phyloP scores from a whole-genome alignment of 2,797 vertebrate species.

The Melanotaenia trifasciata region DNA sequence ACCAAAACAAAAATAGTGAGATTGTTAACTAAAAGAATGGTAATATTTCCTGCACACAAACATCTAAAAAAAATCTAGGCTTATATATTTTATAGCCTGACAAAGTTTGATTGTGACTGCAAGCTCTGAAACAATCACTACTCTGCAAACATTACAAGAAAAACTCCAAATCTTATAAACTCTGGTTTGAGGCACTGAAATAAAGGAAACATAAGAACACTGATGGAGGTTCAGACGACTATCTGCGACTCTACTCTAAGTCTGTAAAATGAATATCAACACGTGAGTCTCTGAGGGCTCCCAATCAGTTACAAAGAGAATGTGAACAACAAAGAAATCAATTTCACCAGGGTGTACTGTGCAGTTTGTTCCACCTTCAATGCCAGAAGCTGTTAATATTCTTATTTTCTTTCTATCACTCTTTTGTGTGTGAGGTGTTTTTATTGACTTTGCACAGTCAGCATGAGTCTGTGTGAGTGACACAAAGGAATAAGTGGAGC shows the following conservation, averaged over 20 bases:
- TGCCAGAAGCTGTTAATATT: conserved; percentile 21
- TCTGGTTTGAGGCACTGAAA: neutral
- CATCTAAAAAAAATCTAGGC: no score
- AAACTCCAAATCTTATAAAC: no score
- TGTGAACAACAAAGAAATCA: conserved; percentile 1
- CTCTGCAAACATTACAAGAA: no score
- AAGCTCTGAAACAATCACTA: no score
- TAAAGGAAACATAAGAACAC: neutral
- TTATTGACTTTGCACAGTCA: conserved; percentile 51
- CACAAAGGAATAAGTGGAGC: conserved; percentile 35
- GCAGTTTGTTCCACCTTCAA: neutral
- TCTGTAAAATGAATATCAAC: conserved; percentile 39
- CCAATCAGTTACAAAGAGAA: conserved; percentile 22
- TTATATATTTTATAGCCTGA: no score
- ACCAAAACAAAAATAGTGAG: no score
- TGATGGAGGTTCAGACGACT: conserved; percentile 19
- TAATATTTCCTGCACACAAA: no score
- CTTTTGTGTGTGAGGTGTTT: conserved; percentile 13
- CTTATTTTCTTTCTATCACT: conserved; percentile 32
- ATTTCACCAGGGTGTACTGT: conserved; percentile 9
- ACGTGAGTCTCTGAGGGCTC: conserved; percentile 22
- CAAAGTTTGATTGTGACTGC: no score
- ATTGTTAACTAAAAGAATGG: no score
- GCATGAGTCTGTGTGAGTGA: conserved; percentile 50
- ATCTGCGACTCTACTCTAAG: conserved; percentile 5